These are phyloP conservation scores for Liopterus haemorrhoidalis DNA, from an alignment of 2,888 invertebrate species.

Conservation along the genomic window DNA sequence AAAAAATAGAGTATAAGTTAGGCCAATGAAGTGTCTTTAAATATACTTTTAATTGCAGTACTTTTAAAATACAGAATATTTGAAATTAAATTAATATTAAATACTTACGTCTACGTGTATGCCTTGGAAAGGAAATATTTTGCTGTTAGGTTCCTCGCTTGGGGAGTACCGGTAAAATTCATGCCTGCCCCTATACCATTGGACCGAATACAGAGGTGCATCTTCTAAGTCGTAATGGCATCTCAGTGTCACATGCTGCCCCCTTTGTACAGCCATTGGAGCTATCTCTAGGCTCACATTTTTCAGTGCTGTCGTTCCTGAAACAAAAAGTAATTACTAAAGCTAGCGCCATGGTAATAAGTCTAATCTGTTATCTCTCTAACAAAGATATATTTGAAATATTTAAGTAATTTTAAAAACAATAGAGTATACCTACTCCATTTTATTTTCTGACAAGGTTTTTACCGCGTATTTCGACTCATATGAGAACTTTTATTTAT, in stretches of 20 bases:
- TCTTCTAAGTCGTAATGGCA: conserved; percentile 75
- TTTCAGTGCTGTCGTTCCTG: conserved; percentile 60
- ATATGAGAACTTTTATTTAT: too few relatives aligned
- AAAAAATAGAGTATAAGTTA: too few relatives aligned
- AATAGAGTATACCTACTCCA: too few relatives aligned
- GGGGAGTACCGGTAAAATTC: conserved; percentile 83
- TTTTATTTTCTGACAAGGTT: too few relatives aligned
- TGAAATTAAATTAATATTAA: not conserved
- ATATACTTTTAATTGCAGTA: too few relatives aligned
- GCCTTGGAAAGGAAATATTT: conserved; percentile 67
- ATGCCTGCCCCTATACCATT: conserved; percentile 78
- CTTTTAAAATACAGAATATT: not conserved
- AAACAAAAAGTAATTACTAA: conserved; percentile 35
- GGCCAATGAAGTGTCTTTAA: too few relatives aligned
- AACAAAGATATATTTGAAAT: too few relatives aligned
- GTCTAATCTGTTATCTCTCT: too few relatives aligned
- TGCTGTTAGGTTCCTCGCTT: conserved; percentile 63
- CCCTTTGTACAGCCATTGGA: conserved; percentile 63
- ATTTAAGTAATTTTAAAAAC: too few relatives aligned
- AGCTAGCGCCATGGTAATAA: too few relatives aligned
- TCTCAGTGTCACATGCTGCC: conserved; percentile 61
- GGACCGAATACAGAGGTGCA: conserved; percentile 72
- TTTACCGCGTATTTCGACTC: too few relatives aligned
- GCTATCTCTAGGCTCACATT: conserved; percentile 66
- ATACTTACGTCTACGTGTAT: conserved; percentile 77